phyloP scores from a whole-genome alignment of 2,113 vertebrate genomes.

The Cavia porcellus region DNA sequence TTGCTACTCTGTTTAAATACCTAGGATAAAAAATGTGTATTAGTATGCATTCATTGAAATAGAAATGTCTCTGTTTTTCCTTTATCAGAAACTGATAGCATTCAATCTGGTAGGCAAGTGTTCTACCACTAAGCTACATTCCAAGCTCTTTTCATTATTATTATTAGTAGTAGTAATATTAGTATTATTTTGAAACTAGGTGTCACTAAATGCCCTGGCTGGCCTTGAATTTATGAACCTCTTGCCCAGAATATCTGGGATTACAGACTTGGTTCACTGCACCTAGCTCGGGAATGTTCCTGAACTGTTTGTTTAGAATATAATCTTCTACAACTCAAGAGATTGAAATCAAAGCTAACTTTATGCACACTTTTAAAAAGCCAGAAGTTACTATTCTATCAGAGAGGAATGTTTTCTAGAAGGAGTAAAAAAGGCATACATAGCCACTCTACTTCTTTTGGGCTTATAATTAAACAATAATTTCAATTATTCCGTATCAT shows the following conservation, averaged over 20 bases:
- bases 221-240: not conserved
- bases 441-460: not conserved
- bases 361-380: not conserved
- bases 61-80: not conserved
- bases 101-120: not conserved
- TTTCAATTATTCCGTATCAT: not conserved
- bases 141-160: not conserved
- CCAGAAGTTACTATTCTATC: not conserved
- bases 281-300: not conserved
- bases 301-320: conserved; percentile 1
- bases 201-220: not conserved
- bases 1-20: conserved; percentile 89
- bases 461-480: not conserved
- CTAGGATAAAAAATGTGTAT: conserved; percentile 87
- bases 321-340: not conserved
- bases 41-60: conserved; percentile 26
- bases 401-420: not conserved
- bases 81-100: not conserved
- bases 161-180: not conserved
- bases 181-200: not conserved
- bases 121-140: not conserved
- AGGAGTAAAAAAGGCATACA: not conserved
- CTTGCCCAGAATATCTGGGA: not conserved
- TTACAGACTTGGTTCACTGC: not conserved
- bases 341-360: conserved; percentile 32